A percentile compares a stretch with the other conserved stretches of the same genome.
Conservation (phyloP, 2,113 vertebrate genomes). For the Ceratotherium simum region DNA sequence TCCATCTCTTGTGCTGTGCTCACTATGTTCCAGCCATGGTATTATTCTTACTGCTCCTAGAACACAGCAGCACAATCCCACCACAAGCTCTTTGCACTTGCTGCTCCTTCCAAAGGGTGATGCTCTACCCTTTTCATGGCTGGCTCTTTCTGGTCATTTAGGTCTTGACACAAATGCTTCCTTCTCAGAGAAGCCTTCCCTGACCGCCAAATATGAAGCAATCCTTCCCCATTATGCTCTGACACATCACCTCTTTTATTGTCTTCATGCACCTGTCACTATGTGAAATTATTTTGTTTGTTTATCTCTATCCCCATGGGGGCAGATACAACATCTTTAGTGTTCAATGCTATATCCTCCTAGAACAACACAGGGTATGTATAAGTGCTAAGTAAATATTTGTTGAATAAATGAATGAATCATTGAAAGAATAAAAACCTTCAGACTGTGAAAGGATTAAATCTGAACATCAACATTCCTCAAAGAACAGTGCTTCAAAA, state of each 20-base stretch:
- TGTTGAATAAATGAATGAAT: background rate
- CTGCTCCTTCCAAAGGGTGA: background rate
- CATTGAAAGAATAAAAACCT: background rate
- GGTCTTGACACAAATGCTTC: background rate
- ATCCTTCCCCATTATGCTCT: background rate
- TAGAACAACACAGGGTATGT: background rate
- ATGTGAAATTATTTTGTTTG: background rate
- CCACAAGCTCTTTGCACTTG: background rate
- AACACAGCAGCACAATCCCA: background rate
- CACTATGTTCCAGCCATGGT: background rate
- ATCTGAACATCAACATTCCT: background rate
- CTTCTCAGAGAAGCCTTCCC: background rate
- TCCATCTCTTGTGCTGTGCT: background rate
- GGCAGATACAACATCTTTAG: background rate
- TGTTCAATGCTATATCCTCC: background rate
- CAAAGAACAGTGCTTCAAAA: background rate
- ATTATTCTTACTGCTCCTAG: background rate
- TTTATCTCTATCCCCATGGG: background rate
- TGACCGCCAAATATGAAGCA: too few species aligned
- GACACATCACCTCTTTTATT: background rate
- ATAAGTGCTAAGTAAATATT: background rate
- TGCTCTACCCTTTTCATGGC: background rate
- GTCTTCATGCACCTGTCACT: background rate
- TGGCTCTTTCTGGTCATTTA: background rate
- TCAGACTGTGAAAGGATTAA: background rate